A percentile compares a stretch with the other conserved stretches of the same genome.
Conservation (phyloP, 1,140 invertebrate genomes). For the Plutomurus gul region DNA sequence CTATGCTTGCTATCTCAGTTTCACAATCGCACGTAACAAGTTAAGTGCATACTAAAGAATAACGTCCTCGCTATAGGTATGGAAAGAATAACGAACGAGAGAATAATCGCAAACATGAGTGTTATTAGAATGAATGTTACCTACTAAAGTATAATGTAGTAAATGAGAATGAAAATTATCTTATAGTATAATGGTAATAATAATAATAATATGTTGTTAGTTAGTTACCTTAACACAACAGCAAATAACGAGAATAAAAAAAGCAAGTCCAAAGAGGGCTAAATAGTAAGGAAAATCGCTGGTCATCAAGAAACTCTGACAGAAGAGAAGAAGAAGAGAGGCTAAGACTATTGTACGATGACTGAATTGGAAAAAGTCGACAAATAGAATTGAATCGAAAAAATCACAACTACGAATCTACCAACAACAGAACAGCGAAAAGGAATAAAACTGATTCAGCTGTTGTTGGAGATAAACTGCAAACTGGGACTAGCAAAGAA, state of each 20-base stretch:
- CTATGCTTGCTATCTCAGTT: too few relatives aligned
- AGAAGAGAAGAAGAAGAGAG: background rate
- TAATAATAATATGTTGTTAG: too few relatives aligned
- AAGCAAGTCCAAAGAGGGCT: conserved; percentile 46
- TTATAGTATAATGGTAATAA: too few relatives aligned
- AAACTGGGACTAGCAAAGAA: conserved; percentile 27
- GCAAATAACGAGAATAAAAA: conserved; percentile 46
- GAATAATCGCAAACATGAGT: too few relatives aligned
- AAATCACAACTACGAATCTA: background rate
- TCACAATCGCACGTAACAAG: too few relatives aligned
- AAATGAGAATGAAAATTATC: too few relatives aligned
- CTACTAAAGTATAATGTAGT: too few relatives aligned
- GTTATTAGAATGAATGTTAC: too few relatives aligned
- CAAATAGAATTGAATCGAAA: background rate
- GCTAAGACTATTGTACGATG: background rate
- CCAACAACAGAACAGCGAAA: background rate
- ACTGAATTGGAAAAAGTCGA: background rate
- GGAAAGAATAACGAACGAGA: too few relatives aligned
- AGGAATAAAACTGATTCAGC: conserved; percentile 13
- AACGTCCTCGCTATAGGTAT: too few relatives aligned
- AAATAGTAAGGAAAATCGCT: conserved; percentile 46
- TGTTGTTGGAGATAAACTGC: conserved; percentile 16
- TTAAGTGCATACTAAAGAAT: too few relatives aligned
- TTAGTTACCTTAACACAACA: conserved; percentile 46
- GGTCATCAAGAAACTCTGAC: conserved; percentile 41